phyloP scores from a whole-genome alignment of 2,888 invertebrate species.

The Perizoma flavofasciatum region DNA sequence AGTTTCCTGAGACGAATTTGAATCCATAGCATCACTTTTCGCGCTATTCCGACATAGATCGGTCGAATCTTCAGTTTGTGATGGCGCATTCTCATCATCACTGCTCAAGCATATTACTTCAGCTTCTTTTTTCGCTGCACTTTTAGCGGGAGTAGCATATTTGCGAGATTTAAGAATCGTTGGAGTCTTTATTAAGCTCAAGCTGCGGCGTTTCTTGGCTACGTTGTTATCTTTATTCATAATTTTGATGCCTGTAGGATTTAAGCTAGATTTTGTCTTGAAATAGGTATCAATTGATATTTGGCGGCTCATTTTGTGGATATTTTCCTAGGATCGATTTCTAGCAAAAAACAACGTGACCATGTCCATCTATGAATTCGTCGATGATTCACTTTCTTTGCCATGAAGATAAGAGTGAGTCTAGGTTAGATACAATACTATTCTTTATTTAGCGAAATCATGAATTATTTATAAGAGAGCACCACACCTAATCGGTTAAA shows the following conservation, averaged over 20 bases:
- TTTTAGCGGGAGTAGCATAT: conserved; percentile 25
- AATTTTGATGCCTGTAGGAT: conserved; percentile 21
- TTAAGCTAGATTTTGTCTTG: conserved; percentile 28
- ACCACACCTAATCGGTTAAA: too few relatives aligned
- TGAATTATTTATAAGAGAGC: too few relatives aligned
- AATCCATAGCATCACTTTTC: conserved; percentile 8
- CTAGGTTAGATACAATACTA: too few relatives aligned
- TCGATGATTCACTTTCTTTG: too few relatives aligned
- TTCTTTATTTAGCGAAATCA: too few relatives aligned
- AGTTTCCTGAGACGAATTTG: conserved; percentile 25
- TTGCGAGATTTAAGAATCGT: conserved; percentile 46
- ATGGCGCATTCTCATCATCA: conserved; percentile 50
- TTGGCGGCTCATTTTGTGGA: conserved; percentile 47
- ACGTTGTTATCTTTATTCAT: conserved; percentile 30
- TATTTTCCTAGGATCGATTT: not conserved
- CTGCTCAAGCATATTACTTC: conserved; percentile 53
- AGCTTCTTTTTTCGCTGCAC: conserved; percentile 18
- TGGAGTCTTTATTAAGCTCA: conserved; percentile 45
- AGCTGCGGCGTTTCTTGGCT: conserved; percentile 47
- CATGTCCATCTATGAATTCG: too few relatives aligned
- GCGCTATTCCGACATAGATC: conserved; percentile 18
- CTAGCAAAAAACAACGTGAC: too few relatives aligned
- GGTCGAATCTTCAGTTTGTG: conserved; percentile 5
- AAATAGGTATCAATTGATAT: conserved; percentile 40
- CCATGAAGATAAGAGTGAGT: too few relatives aligned